phyloP scores from a whole-genome alignment of 2,113 vertebrate genomes.

The Xenus cinereus region DNA sequence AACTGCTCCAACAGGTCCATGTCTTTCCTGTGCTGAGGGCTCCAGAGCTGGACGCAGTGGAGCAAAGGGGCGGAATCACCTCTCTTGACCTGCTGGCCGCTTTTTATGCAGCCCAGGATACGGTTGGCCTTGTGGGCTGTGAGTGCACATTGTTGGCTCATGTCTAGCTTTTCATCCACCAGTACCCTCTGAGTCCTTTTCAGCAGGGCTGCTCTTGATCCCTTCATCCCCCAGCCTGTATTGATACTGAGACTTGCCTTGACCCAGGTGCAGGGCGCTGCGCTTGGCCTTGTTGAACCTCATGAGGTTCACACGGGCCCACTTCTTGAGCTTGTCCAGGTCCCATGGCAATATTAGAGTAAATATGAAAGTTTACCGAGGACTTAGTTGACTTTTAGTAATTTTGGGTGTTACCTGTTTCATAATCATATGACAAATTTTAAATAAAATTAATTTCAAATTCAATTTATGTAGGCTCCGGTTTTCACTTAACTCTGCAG shows the following conservation, averaged over 20 bases:
- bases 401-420: background rate
- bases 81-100: background rate
- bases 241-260: background rate
- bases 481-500: background rate
- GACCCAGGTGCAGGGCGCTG: background rate
- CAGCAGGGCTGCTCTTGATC: background rate
- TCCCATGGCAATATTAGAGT: background rate
- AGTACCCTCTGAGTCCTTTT: background rate
- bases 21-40: background rate
- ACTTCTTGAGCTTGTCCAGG: background rate
- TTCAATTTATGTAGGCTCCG: background rate
- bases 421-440: background rate
- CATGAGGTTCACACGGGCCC: background rate
- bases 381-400: background rate
- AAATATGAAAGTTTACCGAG: background rate
- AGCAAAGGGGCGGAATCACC: background rate
- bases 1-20: background rate
- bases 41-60: background rate
- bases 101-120: background rate
- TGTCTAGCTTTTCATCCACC: background rate
- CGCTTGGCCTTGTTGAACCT: background rate
- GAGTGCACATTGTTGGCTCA: background rate
- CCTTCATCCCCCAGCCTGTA: background rate
- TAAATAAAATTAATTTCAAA: background rate
- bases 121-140: background rate